Evolutionary conservation across 2,888 invertebrate species (phyloP).

Genomic region (Iphiclides podalirius): DNA sequence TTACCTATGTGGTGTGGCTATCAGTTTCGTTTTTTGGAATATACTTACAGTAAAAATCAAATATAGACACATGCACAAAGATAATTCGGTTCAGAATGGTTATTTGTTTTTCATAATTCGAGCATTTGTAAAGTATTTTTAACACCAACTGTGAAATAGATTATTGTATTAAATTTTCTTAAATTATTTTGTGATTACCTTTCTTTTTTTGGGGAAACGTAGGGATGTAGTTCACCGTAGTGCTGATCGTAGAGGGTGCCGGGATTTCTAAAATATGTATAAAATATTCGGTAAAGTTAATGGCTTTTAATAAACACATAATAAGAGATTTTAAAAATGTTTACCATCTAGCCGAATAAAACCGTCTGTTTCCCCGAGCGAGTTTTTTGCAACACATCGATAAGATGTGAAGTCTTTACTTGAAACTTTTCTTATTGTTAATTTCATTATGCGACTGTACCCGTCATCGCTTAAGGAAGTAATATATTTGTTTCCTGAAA

Average conservation of each 20-base stretch:
- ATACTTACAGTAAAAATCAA: background rate
- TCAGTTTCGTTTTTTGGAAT: too few species aligned
- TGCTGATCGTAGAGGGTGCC: conserved; percentile 87
- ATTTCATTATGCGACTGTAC: conserved; percentile 94
- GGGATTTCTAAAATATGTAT: conserved; percentile 87
- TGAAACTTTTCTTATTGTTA: conserved; percentile 91
- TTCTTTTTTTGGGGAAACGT: conserved; percentile 82
- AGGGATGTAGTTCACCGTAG: conserved; percentile 76
- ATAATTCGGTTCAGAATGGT: too few species aligned
- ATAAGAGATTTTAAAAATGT: conserved; percentile 34
- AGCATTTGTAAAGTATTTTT: too few species aligned
- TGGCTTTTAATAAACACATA: too few species aligned
- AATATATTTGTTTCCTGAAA: conserved; percentile 91
- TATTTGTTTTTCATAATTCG: too few species aligned
- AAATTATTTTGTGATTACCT: conserved; percentile 64
- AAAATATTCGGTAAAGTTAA: conserved; percentile 23
- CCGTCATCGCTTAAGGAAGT: conserved; percentile 90
- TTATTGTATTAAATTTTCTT: too few species aligned
- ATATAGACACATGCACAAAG: too few species aligned
- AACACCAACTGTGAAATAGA: too few species aligned
- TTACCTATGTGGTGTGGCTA: too few species aligned
- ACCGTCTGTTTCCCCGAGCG: conserved; percentile 93
- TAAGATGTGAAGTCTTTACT: conserved; percentile 91
- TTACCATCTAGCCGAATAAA: conserved; percentile 93
- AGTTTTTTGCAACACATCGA: conserved; percentile 95